phyloP scores from a whole-genome alignment of 2,113 vertebrate species.

The Holacanthus passer region DNA sequence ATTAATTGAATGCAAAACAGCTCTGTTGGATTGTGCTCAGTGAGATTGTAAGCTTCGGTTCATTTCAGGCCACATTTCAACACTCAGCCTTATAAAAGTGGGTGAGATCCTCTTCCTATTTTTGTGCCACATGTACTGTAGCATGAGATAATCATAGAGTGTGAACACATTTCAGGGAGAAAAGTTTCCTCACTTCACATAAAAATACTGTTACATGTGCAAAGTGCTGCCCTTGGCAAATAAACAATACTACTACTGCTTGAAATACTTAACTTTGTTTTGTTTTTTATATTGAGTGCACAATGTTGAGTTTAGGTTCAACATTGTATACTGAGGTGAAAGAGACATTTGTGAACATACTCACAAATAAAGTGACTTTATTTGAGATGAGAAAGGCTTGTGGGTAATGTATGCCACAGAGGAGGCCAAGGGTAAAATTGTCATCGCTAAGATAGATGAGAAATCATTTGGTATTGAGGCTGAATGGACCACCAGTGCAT shows the following conservation, averaged over 20 bases:
- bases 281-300: not conserved
- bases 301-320: not conserved
- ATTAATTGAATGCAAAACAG: not conserved
- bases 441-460: constrained; percentile 74
- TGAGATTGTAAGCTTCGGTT: not conserved
- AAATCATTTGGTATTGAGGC: constrained; percentile 66
- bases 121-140: not conserved
- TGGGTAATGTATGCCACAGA: constrained; percentile 81
- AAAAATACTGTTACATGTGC: not conserved
- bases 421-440: constrained; percentile 69
- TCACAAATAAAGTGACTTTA: not conserved
- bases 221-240: too few relatives aligned
- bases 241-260: too few relatives aligned
- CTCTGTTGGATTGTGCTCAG: not conserved
- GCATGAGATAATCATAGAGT: not conserved
- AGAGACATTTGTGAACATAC: not conserved
- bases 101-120: too few relatives aligned
- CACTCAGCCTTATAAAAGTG: not conserved
- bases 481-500: constrained; percentile 74
- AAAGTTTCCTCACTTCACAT: not conserved
- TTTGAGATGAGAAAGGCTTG: constrained; percentile 83
- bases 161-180: not conserved
- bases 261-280: too few relatives aligned
- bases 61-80: not conserved
- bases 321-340: constrained; percentile 79